Evolutionary conservation across 2,888 invertebrate species (phyloP).

Genomic region (Apodemia mormo): DNA sequence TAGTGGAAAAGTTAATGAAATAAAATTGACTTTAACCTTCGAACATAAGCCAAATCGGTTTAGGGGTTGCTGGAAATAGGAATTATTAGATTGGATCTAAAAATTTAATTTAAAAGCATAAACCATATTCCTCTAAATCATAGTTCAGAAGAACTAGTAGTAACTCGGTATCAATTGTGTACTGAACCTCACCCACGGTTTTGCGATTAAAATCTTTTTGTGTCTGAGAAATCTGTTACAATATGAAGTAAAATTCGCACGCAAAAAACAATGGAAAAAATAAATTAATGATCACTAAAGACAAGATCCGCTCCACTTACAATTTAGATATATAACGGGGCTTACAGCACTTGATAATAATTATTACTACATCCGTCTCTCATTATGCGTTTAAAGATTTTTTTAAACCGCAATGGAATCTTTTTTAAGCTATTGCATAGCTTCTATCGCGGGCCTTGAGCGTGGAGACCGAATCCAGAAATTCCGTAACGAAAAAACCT

Average conservation of each 20-base stretch:
- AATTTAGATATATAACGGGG: slow-evolving; percentile 6
- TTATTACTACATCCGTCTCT: background rate
- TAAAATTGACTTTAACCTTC: no score
- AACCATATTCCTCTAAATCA: background rate
- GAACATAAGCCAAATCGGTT: no score
- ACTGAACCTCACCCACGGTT: background rate
- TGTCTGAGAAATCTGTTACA: slow-evolving; percentile 15
- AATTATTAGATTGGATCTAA: no score
- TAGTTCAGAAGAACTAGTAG: background rate
- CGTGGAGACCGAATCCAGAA: no score
- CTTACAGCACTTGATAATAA: background rate
- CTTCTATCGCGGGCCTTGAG: no score
- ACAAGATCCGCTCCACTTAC: slow-evolving; percentile 7
- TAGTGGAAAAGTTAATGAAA: no score
- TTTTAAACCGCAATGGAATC: no score
- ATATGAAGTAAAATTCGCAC: slow-evolving; percentile 14
- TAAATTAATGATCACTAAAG: slow-evolving; percentile 4
- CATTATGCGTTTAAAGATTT: background rate
- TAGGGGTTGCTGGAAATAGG: no score
- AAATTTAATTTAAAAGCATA: no score
- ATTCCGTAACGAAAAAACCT: no score
- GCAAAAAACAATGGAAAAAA: slow-evolving; percentile 11
- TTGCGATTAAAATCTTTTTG: slow-evolving; percentile 10
- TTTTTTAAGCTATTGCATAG: no score
- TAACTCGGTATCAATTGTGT: background rate